Percentiles rank a stretch among this genome's conserved stretches.
phyloP scores from a whole-genome alignment of 2,113 vertebrate species.

The Trichechus manatus region DNA sequence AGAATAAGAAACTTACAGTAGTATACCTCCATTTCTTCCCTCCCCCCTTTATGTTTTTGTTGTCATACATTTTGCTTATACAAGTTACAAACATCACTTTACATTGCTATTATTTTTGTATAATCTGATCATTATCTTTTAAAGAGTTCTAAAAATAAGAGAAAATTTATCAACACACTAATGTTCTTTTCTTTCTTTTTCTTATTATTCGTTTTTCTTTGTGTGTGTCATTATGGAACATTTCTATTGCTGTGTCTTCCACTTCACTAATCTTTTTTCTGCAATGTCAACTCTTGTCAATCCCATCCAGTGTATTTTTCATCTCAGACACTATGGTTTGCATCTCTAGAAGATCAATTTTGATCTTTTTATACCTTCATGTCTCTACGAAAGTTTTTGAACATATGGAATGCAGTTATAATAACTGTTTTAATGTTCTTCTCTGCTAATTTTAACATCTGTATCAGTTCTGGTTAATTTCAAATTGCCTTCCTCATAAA shows the following conservation, averaged over 20 bases:
- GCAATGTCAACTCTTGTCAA: neutral
- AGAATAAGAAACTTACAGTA: neutral
- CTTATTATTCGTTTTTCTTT: neutral
- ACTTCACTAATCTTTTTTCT: neutral
- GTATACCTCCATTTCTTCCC: neutral
- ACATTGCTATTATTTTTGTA: neutral
- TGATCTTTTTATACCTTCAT: neutral
- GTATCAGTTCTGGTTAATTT: neutral
- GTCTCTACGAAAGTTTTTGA: neutral
- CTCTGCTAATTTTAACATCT: neutral
- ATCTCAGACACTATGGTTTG: neutral
- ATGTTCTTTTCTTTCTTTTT: neutral
- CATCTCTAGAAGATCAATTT: neutral
- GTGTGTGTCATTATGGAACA: neutral
- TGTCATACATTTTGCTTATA: neutral
- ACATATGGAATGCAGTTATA: neutral
- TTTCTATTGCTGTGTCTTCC: neutral
- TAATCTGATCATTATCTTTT: neutral
- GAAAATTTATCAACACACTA: neutral
- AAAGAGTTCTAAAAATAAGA: neutral
- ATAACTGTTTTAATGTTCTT: neutral
- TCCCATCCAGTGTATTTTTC: neutral
- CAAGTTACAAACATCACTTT: neutral
- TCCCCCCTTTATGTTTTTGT: neutral
- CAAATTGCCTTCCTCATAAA: neutral